Base-by-base conservation (phyloP, 2,113 vertebrate species). In the Syngnathus typhle region DNA sequence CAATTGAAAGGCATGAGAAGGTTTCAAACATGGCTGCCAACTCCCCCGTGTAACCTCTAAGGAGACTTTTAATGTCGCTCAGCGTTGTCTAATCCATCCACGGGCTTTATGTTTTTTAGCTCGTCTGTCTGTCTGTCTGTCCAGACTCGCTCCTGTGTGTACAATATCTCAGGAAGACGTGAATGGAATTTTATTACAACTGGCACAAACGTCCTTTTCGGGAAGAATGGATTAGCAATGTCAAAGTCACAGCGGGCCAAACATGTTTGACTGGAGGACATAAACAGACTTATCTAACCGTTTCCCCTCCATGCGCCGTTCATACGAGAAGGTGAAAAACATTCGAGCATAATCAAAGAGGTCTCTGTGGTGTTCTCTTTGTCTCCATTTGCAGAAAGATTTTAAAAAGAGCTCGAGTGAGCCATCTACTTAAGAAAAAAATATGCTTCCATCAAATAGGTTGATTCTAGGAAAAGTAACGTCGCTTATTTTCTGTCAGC, bases 1-100 rank as follows among this genome's bases (percentile, higher is more conserved):
- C 16, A 37, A 64, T 36, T 51, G 44, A 64, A 49, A 49, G 7
- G 27, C 46, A 37, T 37, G 44, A 37, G 27, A 64, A 12, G 46
- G 44, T 27, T 63, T 63, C 15, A 47, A 15, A 47, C 16, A 64
- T n/a, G 27, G 51, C 32, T 49, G 46, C 63, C 27, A 36, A 64
- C 44, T 64, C 44, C 46, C 27, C 23, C 12, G 11, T n/a, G 27
- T 38, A 51, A 49, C 46, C 63, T 51, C 46, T 65, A 37, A 65
- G 46, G 13, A 62, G 39, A 62, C 60, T n/a, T 65, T 65, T 65
- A 65, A 49, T 46, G 62, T 64, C 27, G 27, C 36, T 64, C 44
- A 37, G 7, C 32, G 44, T 36, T 47, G 62, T 49, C 43, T 49
- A 37, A 62, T 62, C 60, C 60, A 44, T 62, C 60, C 60, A 44